Conservation (phyloP, 2,113 vertebrate species). For the Lamprologus tigripictilis region DNA sequence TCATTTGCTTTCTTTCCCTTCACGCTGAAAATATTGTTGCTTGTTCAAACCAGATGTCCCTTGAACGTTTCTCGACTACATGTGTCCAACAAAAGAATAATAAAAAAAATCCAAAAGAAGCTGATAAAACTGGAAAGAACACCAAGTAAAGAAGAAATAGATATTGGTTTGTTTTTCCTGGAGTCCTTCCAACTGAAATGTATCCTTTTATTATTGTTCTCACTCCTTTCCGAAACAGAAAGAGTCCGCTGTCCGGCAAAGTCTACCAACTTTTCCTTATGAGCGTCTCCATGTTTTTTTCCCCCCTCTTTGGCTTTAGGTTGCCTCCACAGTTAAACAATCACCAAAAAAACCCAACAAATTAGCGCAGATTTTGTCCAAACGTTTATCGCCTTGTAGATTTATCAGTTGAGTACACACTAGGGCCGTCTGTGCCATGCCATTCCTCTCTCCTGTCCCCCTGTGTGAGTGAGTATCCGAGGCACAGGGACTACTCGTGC, state of each 20-base stretch:
- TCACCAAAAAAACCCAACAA: not conserved
- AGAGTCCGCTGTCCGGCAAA: conserved; percentile 20
- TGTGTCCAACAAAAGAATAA: conserved; percentile 12
- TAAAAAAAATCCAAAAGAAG: not conserved
- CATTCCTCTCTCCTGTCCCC: conserved; percentile 58
- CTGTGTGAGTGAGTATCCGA: conserved; percentile 45
- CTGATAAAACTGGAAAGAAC: not conserved
- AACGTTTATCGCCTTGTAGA: not conserved
- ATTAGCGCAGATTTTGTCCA: not conserved
- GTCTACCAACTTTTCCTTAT: conserved; percentile 55
- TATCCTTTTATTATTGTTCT: not conserved
- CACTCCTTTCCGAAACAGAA: conserved; percentile 7
- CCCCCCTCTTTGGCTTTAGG: not conserved
- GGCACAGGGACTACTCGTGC: conserved; percentile 70
- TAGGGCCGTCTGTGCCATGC: conserved; percentile 35
- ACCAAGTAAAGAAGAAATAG: not conserved
- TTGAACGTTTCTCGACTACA: conserved; percentile 1
- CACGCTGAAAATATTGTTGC: conserved; percentile 27
- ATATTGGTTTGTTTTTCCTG: not conserved
- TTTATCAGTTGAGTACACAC: conserved; percentile 47
- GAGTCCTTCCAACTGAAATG: not conserved
- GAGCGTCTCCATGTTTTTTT: conserved; percentile 65
- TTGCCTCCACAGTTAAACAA: not conserved
- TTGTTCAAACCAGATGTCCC: conserved; percentile 17
- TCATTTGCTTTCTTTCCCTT: conserved; percentile 78